Base-by-base conservation (phyloP, 1,140 invertebrate species). In the Brachionus rotundiformis region DNA sequence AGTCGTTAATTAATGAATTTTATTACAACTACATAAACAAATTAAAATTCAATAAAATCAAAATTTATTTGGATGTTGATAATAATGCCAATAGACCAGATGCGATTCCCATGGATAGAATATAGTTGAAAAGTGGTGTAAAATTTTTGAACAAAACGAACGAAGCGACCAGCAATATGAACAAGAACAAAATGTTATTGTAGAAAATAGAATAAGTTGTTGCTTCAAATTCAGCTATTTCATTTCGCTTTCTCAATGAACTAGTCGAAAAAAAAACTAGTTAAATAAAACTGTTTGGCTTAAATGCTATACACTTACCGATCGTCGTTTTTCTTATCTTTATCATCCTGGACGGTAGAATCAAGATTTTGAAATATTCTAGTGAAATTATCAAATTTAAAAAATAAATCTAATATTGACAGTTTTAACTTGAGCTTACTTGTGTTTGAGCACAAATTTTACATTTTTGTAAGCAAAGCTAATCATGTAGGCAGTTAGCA, bases 181-280 rank as follows among this genome's bases (percentile, higher is more conserved):
- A 93, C 86, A 98, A 90, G 89, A 96, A 99, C 59, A 99, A 87
- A 25, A 96, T 94, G 87, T 99, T 99, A 89, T 98, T 99, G 91
- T 98, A 98, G 89, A 99, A 99, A 84, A 99, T 98, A 41, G 96
- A 95, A 87, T 96, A 98, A 7, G 95, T 98, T 33, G 96, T 99
- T 0, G 96, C 95, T 90, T 99, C 96, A 88, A 97, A 98, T 87
- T 99, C 96, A 33, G 96, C 96, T 13, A 99, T 96, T 91, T 99
- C 97, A 89, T 98, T 99, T 89, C 98, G 98, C 89, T 98, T 98
- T 95, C 96, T 98, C 75, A 98, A 88, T 83, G 96, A 94, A 85
- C 68, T 73, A 16, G 6, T 11, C 0, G 6, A 10, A 33, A 31
- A 27, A 6, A 11, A 63, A 25, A 6, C 16, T 19, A 4, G 19